Conservation (phyloP, 30 jellyfish, hydroid and myxozoan species). For the Pelagia noctiluca region DNA sequence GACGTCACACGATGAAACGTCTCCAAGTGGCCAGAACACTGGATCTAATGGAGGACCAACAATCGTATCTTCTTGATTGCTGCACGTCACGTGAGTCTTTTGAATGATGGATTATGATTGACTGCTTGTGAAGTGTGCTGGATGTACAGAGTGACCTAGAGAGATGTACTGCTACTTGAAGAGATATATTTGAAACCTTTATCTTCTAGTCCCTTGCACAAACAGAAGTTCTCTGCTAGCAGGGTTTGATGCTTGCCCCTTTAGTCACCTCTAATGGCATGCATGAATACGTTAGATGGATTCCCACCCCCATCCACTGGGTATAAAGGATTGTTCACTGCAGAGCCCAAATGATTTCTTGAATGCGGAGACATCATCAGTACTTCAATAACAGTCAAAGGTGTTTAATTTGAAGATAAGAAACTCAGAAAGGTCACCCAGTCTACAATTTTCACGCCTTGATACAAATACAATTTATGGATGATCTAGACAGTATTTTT, state of each 20-base stretch:
- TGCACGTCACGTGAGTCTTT: background rate
- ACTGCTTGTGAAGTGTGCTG: background rate
- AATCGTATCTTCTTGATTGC: background rate
- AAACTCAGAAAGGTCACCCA: background rate
- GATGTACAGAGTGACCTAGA: background rate
- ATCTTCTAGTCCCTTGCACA: too few relatives aligned
- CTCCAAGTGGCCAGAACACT: conserved; percentile 62
- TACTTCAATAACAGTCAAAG: too few relatives aligned
- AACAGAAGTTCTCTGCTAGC: too few relatives aligned
- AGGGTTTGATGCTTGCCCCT: too few relatives aligned
- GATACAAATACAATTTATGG: background rate
- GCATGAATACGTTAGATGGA: too few relatives aligned
- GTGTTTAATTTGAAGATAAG: background rate
- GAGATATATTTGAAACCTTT: too few relatives aligned
- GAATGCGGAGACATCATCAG: background rate
- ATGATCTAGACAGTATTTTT: background rate
- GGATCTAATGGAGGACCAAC: conserved; percentile 59
- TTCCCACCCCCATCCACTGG: too few relatives aligned
- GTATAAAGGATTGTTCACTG: background rate
- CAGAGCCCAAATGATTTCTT: background rate
- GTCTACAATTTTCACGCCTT: background rate
- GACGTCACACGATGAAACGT: background rate
- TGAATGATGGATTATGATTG: too few relatives aligned
- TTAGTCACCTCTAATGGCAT: too few relatives aligned
- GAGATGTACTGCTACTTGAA: too few relatives aligned